Conservation (phyloP, 2,888 invertebrate genomes). For the Calameuta pallipes region DNA sequence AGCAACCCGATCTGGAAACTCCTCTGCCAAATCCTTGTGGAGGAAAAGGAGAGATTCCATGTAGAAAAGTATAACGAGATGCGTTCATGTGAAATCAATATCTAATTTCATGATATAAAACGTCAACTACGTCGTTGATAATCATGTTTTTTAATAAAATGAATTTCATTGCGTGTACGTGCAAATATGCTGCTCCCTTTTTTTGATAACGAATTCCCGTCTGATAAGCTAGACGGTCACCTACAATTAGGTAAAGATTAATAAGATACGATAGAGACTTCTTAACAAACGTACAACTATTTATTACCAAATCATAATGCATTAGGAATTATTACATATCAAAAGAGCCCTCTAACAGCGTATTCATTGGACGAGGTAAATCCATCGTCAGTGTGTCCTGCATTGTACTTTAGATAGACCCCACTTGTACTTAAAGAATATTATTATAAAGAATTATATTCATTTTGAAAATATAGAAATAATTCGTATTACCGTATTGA, state of each 20-base stretch:
- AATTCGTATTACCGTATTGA: not conserved
- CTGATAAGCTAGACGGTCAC: no score
- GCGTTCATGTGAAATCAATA: not conserved
- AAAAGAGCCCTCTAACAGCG: not conserved
- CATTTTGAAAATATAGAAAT: not conserved
- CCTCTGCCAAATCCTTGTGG: constrained; percentile 65
- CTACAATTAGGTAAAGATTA: not conserved
- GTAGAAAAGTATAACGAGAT: constrained; percentile 22
- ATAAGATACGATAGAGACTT: not conserved
- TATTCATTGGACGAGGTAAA: not conserved
- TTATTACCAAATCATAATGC: not conserved
- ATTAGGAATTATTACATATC: not conserved
- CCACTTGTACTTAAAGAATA: constrained; percentile 1
- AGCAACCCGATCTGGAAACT: constrained; percentile 78
- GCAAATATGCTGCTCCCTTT: not conserved
- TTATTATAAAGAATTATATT: not conserved
- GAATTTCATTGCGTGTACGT: not conserved
- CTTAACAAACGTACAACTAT: not conserved
- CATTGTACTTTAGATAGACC: not conserved
- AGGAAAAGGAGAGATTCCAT: constrained; percentile 24
- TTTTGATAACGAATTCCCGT: not conserved
- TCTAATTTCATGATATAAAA: not conserved
- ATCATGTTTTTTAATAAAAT: not conserved
- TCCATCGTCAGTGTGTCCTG: not conserved
- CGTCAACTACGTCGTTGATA: not conserved